Evolutionary conservation across 2,797 vertebrate species (phyloP).

Genomic region (Champsocephalus gunnari): DNA sequence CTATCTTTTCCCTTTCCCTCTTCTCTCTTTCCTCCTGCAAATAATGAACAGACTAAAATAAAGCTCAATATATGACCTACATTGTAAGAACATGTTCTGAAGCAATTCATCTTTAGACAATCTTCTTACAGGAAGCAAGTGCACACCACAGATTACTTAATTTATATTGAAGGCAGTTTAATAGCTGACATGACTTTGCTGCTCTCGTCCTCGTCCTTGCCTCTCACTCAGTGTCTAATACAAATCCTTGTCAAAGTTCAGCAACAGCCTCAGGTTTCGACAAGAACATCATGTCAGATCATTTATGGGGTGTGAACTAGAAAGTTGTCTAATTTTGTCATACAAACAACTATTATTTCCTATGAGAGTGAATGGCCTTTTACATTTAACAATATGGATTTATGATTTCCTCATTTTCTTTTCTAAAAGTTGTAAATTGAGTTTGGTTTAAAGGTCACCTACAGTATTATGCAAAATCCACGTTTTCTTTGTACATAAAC

Average conservation of each 20-base stretch:
- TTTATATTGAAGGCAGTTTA: slow-evolving; percentile 53
- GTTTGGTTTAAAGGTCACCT: not conserved
- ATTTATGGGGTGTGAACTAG: slow-evolving; percentile 1
- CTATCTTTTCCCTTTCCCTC: slow-evolving; percentile 8
- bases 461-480: too few relatives aligned
- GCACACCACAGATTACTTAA: slow-evolving; percentile 44
- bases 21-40: slow-evolving; percentile 31
- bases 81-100: slow-evolving; percentile 56
- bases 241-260: slow-evolving; percentile 27
- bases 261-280: slow-evolving; percentile 10
- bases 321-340: not conserved
- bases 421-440: not conserved
- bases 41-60: slow-evolving; percentile 71
- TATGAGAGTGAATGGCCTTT: not conserved
- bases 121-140: slow-evolving; percentile 65
- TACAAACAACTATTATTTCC: not conserved
- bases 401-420: not conserved
- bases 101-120: slow-evolving; percentile 74
- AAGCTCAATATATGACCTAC: slow-evolving; percentile 71
- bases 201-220: not conserved
- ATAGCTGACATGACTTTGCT: slow-evolving; percentile 39
- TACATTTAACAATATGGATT: not conserved
- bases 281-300: slow-evolving; percentile 1
- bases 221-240: not conserved
- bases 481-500: too few relatives aligned